Percentiles rank a stretch among this genome's conserved stretches.
phyloP scores from a whole-genome alignment of 1,140 invertebrate genomes.

The Pogonognathellus flavescens region DNA sequence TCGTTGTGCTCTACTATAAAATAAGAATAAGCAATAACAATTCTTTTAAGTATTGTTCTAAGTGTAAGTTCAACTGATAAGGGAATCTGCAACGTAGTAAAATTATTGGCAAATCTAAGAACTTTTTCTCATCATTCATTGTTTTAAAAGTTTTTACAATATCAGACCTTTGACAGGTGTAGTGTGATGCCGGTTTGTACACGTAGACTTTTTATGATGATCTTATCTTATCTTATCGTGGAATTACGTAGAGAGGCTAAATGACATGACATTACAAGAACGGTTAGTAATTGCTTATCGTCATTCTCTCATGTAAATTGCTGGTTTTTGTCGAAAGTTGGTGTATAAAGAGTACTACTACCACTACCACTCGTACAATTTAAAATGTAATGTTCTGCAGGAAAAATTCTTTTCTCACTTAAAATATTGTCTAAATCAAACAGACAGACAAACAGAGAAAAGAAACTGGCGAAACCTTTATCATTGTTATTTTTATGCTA shows the following conservation, averaged over 20 bases:
- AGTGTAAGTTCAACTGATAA: conserved; percentile 20
- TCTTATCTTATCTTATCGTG: not conserved
- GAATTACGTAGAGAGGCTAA: not conserved
- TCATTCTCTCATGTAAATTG: conserved; percentile 2
- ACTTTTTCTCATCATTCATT: conserved; percentile 26
- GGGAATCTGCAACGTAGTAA: not conserved
- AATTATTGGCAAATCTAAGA: not conserved
- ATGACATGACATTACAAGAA: conserved; percentile 30
- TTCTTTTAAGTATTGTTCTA: too few species aligned
- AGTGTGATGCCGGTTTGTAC: not conserved
- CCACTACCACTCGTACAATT: not conserved
- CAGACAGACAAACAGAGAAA: too few species aligned
- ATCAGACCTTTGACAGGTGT: conserved; percentile 8
- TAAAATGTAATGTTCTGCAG: not conserved
- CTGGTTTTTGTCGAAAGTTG: conserved; percentile 3
- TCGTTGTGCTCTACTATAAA: too few species aligned
- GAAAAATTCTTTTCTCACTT: not conserved
- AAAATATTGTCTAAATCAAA: too few species aligned
- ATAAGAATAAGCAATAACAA: too few species aligned
- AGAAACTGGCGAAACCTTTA: too few species aligned
- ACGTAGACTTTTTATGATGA: not conserved
- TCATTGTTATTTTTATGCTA: too few species aligned
- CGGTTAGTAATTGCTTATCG: conserved; percentile 1
- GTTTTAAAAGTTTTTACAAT: not conserved
- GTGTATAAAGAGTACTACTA: not conserved